These are phyloP conservation scores for Dipodomys merriami DNA, from an alignment of 2,113 vertebrate species.

Conservation along the genomic window DNA sequence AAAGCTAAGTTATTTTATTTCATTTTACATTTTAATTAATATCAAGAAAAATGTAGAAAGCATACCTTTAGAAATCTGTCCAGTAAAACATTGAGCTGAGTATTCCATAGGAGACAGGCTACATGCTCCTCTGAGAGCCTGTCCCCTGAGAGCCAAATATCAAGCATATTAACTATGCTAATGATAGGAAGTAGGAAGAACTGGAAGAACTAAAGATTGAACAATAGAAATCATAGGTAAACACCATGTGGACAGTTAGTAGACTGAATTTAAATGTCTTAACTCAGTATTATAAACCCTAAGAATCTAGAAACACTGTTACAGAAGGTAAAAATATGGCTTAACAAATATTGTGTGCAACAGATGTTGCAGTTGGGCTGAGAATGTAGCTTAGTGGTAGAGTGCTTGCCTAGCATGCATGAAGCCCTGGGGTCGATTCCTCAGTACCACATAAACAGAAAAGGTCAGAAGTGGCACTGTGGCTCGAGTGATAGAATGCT, in stretches of 20 bases:
- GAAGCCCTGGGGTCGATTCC: too few relatives aligned
- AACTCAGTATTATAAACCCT: background rate
- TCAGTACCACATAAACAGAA: too few relatives aligned
- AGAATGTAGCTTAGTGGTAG: too few relatives aligned
- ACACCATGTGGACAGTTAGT: background rate
- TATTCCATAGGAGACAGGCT: background rate
- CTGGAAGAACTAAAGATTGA: background rate
- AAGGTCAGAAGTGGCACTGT: too few relatives aligned
- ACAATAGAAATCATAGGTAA: background rate
- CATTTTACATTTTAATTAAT: conserved; percentile 25
- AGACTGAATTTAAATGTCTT: background rate
- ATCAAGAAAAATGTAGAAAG: background rate
- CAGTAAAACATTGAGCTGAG: background rate
- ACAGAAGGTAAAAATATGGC: background rate
- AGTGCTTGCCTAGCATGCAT: too few relatives aligned
- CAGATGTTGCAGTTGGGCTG: background rate
- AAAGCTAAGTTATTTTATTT: background rate
- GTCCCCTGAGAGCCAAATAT: background rate
- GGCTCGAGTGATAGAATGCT: too few relatives aligned
- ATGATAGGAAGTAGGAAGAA: background rate
- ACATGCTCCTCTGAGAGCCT: background rate
- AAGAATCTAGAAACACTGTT: background rate
- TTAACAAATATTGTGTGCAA: background rate
- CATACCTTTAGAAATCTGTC: background rate
- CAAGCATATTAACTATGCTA: background rate